Base-by-base conservation (phyloP, 2,113 vertebrate genomes). In the Verasper variegatus region DNA sequence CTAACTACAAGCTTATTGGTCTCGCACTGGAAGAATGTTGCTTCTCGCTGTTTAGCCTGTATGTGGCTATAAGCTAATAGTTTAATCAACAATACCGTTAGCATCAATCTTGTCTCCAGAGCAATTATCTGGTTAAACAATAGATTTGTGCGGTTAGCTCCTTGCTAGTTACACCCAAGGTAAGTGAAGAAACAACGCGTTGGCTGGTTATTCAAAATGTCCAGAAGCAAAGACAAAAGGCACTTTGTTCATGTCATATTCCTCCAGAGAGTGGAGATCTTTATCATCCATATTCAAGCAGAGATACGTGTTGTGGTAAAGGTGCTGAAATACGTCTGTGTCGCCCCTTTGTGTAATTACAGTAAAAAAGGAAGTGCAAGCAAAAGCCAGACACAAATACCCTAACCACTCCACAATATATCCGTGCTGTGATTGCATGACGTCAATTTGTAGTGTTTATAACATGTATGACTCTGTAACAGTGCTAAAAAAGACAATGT, bases 111-210 rank as follows among this genome's bases (percentile, higher is more conserved):
- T 66, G 66, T n/a, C 23, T 12, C 27, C 27, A 69, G 73, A 76
- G 5, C 10, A n/a, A 27, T 67, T 37, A 57, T 55, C 20, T 62
- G 73, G 72, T 87, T 86, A 71, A 62, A 86, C 80, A 84, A 86
- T 76, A 81, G 65, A 70, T 73, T 62, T 68, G 71, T 64, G 61
- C 4, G 37, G 45, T 76, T 55, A 71, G 42, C 54, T 62, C 18
- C 54, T 31, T 40, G 26, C 59, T 72, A 52, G 54, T 66, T 54
- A 23, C 6, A 52, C 21, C 54, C 31, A 61, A 21, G 54, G n/a
- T 62, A 79, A 66, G 21, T 2, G 15, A n/a, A 24, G 21, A 37
- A 54, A 20, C 37, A 8, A 42, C 12, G 40, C 6, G 71, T 54
- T 66, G 31, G 31, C 18, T 68, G 8, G 62, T 56, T 26, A 27